Evolutionary conservation across 2,888 invertebrate genomes (phyloP), one percentile per base, ranked within the genome.

Genomic region (Dione vanillae): DNA sequence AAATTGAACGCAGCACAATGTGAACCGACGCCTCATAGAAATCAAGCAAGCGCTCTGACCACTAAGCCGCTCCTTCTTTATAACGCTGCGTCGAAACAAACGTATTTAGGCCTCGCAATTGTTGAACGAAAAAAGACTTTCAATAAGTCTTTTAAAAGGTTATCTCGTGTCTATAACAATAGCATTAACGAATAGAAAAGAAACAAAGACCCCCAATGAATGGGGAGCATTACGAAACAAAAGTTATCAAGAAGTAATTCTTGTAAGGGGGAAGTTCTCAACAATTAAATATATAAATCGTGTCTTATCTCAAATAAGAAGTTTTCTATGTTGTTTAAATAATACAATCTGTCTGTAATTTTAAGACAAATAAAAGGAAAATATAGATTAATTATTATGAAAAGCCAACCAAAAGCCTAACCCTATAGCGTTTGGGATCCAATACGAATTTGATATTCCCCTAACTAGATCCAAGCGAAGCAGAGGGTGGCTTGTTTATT

Each of bases 71-170:
- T n/a, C n/a, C n/a, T n/a, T n/a, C n/a, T n/a, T n/a, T n/a, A n/a
- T n/a, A n/a, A n/a, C n/a, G n/a, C n/a, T n/a, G n/a, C n/a, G n/a
- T n/a, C n/a, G n/a, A 68, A 52, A 51, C 52, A 19, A 27, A 68
- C 41, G 14, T 40, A 66, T 6, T 45, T 45, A 61, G 37, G 59
- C 14, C 56, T 16, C n/a, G 16, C 54, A 52, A 40, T 65, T 65
- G 49, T 65, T 65, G 49, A 51, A 65, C 51, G 16, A 41, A 58
- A 70, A 69, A 65, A 52, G 70, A 45, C 35, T 70, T 65, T 61
- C 61, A 54, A 52, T 61, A 70, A 65, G 59, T 65, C 65, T 61
- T 12, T 54, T 61, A 61, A n/a, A 66, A 70, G 61, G 70, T 61
- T 54, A 54, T 61, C 61, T 70, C 19, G 11, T 62, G 49, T 47